phyloP scores from a whole-genome alignment of 2,797 vertebrate genomes.

The Mallotus villosus region DNA sequence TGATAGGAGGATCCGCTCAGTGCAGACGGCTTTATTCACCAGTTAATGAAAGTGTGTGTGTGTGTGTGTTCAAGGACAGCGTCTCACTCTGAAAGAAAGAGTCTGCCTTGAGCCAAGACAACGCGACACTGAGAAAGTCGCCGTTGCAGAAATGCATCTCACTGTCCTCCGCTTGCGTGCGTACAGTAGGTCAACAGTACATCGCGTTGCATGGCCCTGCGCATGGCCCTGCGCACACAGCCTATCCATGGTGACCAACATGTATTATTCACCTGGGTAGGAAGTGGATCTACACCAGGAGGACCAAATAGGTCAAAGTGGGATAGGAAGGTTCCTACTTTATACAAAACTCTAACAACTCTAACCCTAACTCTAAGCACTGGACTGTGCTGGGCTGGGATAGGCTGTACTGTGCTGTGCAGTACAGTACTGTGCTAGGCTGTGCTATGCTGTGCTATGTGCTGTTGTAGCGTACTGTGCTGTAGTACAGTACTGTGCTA shows the following conservation, averaged over 20 bases:
- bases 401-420: too few relatives aligned
- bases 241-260: constrained; percentile 29
- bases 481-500: too few relatives aligned
- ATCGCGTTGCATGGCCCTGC: constrained; percentile 35
- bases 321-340: background rate
- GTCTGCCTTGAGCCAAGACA: constrained; percentile 19
- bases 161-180: constrained; percentile 5
- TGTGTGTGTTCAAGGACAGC: constrained; percentile 4
- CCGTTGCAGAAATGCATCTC: too few relatives aligned
- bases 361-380: background rate
- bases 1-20: constrained; percentile 43
- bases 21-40: constrained; percentile 46
- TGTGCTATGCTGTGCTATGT: too few relatives aligned
- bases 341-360: constrained; percentile 27
- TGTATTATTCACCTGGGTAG: constrained; percentile 55
- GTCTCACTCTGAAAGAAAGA: constrained; percentile 16
- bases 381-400: too few relatives aligned
- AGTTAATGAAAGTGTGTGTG: constrained; percentile 26
- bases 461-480: too few relatives aligned
- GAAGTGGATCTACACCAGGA: constrained; percentile 49
- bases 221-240: constrained; percentile 41
- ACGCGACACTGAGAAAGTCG: background rate
- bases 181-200: constrained; percentile 23
- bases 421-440: too few relatives aligned
- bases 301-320: constrained; percentile 31